Evolutionary conservation across 1,140 invertebrate genomes (phyloP), one percentile per base, ranked within the genome.

Genomic region (Drosophila chauvacae): DNA sequence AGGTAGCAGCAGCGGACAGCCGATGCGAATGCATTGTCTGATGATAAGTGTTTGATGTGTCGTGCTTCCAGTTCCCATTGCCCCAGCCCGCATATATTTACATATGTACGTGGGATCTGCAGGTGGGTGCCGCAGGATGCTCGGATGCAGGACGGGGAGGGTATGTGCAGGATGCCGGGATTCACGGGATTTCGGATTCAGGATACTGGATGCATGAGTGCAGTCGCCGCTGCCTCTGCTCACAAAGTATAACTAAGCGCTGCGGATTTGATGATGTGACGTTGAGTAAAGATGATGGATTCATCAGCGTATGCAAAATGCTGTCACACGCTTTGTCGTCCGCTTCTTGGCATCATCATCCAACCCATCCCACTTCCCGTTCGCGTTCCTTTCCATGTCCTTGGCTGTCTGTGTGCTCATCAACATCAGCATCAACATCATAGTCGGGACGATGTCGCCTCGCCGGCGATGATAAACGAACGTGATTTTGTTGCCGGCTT

Each of bases 291-390:
- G 85, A 90, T 90, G 87, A 90, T 90, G 87, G 82, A 90, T 90
- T 91, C 87, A 90, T 87, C 82, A 87, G 88, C 80, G 80, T 91
- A 91, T 91, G 87, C 85, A 91, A 91, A 91, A 83, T 84, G 87
- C 81, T 86, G 79, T 90, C 86, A 90, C 83, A 91, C 86, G 81
- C 86, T 90, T 88, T 90, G 86, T 90, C 81, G 64, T 71, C 69
- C 64, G 69, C 53, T 41, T 44, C 39, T 71, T 59, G 44, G 51
- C 66, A 72, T 71, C 69, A 71, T 59, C 66, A 72, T 71, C 68
- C 66, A 18, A 50, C 51, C 66, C 41, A 71, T 72, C 53, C 65
- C 65, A 30, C 55, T 50, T 58, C 44, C 41, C 47, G 37, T 57
- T 45, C 42, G 23, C 57, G 45, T 44, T 63, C 57, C 51, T 37